phyloP scores from a whole-genome alignment of 2,113 vertebrate species.

The Campylomormyrus numenius region DNA sequence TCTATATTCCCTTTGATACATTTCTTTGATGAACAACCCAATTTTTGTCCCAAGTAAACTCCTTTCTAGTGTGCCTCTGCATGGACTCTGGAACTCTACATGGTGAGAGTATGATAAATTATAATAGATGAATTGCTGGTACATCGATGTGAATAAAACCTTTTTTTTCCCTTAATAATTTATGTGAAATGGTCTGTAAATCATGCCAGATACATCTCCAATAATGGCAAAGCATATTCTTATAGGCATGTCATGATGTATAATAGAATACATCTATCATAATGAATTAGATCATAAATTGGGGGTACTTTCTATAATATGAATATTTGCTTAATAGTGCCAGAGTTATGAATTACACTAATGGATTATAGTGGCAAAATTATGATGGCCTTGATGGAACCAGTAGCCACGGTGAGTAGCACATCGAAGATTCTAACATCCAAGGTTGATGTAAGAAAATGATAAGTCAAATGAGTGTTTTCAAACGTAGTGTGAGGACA shows the following conservation, averaged over 20 bases:
- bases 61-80: neutral
- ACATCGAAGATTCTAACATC: conserved; percentile 24
- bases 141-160: neutral
- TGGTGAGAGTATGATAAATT: neutral
- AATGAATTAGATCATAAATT: neutral
- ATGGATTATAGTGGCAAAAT: conserved; percentile 24
- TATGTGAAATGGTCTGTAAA: neutral
- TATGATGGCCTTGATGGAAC: conserved; percentile 20
- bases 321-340: neutral
- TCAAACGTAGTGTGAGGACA: conserved; percentile 15
- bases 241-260: neutral
- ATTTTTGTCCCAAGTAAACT: neutral
- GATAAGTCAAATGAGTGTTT: conserved; percentile 36
- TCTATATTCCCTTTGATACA: neutral
- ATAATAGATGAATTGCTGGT: neutral
- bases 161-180: neutral
- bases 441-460: conserved; percentile 12
- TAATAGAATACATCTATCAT: neutral
- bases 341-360: neutral
- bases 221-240: neutral
- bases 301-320: neutral
- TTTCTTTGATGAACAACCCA: neutral
- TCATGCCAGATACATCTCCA: neutral
- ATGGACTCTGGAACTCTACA: neutral
- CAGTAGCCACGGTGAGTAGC: conserved; percentile 38